Evolutionary conservation across 1,140 invertebrate genomes (phyloP).

Genomic region (Apolygus lucorum): DNA sequence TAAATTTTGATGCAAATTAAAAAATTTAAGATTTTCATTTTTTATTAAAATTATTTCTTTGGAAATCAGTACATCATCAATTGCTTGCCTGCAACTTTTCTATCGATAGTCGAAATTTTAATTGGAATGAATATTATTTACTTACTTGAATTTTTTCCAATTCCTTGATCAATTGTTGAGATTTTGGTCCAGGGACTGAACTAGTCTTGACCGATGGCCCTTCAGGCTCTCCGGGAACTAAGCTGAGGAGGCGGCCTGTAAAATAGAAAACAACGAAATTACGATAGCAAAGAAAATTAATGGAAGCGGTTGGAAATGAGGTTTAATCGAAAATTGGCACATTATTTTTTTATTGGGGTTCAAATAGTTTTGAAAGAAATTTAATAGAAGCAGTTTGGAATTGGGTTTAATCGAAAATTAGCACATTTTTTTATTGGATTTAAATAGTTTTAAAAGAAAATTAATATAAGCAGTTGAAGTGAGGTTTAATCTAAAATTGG

Average conservation of each 20-base stretch:
- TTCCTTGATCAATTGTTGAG: conserved; percentile 47
- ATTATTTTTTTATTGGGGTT: not conserved
- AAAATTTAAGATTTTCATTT: not conserved
- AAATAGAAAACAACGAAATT: no score
- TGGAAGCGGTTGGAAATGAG: no score
- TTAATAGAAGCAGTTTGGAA: not conserved
- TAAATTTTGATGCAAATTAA: not conserved
- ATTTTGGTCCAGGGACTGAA: conserved; percentile 57
- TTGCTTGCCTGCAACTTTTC: no score
- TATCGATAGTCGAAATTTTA: no score
- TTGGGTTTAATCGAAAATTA: no score
- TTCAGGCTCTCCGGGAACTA: conserved; percentile 48
- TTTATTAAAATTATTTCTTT: no score
- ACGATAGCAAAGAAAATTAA: no score
- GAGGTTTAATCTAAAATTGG: not conserved
- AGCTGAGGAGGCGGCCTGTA: conserved; percentile 1
- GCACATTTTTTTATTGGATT: no score
- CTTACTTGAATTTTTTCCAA: conserved; percentile 46
- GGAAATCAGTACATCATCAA: not conserved
- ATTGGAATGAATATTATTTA: no score
- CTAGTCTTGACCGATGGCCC: conserved; percentile 48
- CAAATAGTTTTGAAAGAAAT: not conserved
- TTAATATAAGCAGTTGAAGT: no score
- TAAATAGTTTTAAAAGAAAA: no score
- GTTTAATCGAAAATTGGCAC: not conserved